Base-by-base conservation (phyloP, 37 sponge, comb jelly and placozoan genomes). In the Spongilla lacustris region DNA sequence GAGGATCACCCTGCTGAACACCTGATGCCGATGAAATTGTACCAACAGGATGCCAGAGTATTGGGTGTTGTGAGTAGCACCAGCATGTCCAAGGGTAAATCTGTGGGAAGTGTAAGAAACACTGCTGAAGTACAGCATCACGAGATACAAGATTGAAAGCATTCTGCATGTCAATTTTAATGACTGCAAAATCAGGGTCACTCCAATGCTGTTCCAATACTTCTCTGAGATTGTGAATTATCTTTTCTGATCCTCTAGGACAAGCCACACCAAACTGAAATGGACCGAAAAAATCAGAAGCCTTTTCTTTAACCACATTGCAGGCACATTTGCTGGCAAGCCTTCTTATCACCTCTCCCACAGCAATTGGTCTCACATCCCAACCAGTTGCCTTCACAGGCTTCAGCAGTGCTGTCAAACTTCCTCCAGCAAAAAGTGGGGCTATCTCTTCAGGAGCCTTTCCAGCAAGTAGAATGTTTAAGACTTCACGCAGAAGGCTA, bases 131-230 rank as follows among this genome's bases (percentile, higher is more conserved):
- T 17, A 58, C 58, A 58, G 58, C 58, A 58, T 58, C 58, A 6
- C 58, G 12, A 58, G 58, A 58, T 58, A 58, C 58, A 58, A 58
- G 58, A 58, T 58, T 58, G 19, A 58, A 58, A 58, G 58, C 58
- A 58, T 58, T 58, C 58, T 58, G 58, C 58, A 58, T 58, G 58
- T 58, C 58, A 58, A 58, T 58, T 58, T 58, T 58, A 58, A 58
- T 58, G 58, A 58, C 19, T 17, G 58, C 58, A 58, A 58, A 58
- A 58, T 58, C 58, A 58, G 58, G 58, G 58, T 58, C 58, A 58
- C 58, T 58, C 58, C 58, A 58, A 58, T 58, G 58, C 58, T 58
- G 58, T 14, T 58, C 14, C 19, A 58, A 58, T 17, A 58, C 58
- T 58, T 58, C 58, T 58, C 58, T 58, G 58, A 58, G 58, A 14